Evolutionary conservation across 2,888 invertebrate genomes (phyloP), one percentile per base, ranked within the genome.

Genomic region (Himalopsyche kuldschensis): DNA sequence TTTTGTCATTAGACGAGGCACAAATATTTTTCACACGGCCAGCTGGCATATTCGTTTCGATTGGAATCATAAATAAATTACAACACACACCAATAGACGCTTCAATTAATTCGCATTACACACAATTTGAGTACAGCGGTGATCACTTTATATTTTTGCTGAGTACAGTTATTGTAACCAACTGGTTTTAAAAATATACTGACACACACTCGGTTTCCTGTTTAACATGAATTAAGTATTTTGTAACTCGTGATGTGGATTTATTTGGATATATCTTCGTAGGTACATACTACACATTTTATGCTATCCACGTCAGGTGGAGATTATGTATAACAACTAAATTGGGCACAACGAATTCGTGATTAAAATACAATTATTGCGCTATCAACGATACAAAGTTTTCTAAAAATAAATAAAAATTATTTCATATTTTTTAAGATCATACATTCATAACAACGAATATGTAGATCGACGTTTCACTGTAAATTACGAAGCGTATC

Each of bases 61-160:
- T 77, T 83, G 76, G 81, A 83, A 78, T 46, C 76, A 80, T 78
- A 81, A 78, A 48, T 80, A 69, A 75, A 27, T 32, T 77, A 32
- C 79, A 17, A 79, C 55, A 55, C 55, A 48, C 17, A 55, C 55
- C 20, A 20, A 55, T 55, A 20, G 24, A 55, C 20, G 55, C 55
- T 20, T 55, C 55, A 55, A 55, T 55, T 55, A 55, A 55, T 55
- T 55, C 55, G 55, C 55, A 55, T 55, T 55, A 55, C 55, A 55
- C 55, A 55, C 55, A 55, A 55, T 55, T 55, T 55, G 55, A 55
- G 20, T 6, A 20, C 20, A 55, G 55, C 55, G n/a, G 55, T 55
- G 55, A 55, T 55, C 55, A 55, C 55, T 55, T 55, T 55, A 55
- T 55, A 55, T 55, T 55, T 55, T 55, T 20, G 20, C 10, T 55